A percentile compares a stretch with the other conserved stretches of the same genome.
Evolutionary conservation across 1,140 invertebrate species (phyloP).

Genomic region (Aleiodes sp.): DNA sequence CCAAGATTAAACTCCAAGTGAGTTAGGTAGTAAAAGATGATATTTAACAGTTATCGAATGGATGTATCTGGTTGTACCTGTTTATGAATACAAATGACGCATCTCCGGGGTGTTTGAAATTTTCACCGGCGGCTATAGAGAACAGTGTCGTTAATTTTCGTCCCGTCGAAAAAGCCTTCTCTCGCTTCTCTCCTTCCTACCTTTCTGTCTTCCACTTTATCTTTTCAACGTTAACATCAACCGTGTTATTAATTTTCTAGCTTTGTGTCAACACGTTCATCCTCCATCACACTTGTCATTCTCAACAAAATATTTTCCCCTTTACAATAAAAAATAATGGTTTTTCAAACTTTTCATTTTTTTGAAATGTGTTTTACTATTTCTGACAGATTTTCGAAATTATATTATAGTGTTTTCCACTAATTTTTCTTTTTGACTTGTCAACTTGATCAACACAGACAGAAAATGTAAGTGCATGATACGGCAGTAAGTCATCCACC

Average conservation of each 20-base stretch:
- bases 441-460: no score
- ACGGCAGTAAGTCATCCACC: background rate
- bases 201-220: background rate
- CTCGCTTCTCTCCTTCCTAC: background rate
- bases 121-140: background rate
- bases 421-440: background rate
- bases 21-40: no score
- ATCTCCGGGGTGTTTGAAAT: background rate
- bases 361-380: no score
- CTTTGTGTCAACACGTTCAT: background rate
- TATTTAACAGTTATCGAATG: no score
- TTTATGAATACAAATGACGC: slow-evolving; percentile 3
- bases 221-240: background rate
- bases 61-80: no score
- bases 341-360: no score
- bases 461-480: no score
- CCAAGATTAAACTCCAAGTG: no score
- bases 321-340: no score
- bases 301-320: background rate
- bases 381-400: background rate
- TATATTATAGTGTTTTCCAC: background rate
- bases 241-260: background rate
- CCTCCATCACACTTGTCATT: background rate
- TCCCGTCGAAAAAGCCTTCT: background rate
- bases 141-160: background rate